A percentile compares a stretch with the other conserved stretches of the same genome.
Conservation (phyloP, 2,888 invertebrate species). For the Metacarcinus magister region DNA sequence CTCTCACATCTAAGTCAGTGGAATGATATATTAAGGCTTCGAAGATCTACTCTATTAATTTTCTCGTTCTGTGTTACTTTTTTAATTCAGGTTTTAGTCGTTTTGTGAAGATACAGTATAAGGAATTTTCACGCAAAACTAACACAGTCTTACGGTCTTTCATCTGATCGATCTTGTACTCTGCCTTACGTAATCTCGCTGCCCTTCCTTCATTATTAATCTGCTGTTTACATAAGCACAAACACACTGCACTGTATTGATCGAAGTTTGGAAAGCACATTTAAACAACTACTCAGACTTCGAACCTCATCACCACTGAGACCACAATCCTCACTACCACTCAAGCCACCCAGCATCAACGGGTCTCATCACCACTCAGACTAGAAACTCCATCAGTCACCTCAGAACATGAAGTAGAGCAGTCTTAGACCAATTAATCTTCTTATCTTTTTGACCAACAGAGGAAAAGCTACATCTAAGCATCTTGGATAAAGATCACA, state of each 20-base stretch:
- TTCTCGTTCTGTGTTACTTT: neutral
- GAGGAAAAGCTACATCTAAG: no score
- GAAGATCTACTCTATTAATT: neutral
- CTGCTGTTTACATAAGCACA: neutral
- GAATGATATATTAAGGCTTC: neutral
- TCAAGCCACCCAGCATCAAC: no score
- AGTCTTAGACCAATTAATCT: no score
- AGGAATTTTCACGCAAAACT: no score
- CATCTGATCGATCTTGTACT: neutral
- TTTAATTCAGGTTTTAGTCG: neutral
- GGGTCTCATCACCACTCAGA: no score
- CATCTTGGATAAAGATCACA: no score
- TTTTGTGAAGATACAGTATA: neutral
- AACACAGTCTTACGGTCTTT: neutral
- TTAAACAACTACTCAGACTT: no score
- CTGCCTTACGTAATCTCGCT: neutral
- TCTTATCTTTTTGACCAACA: no score
- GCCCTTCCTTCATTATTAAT: neutral
- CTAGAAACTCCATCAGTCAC: no score
- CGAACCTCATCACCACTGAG: neutral
- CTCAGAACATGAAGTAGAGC: no score
- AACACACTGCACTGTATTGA: neutral
- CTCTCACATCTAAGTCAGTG: neutral
- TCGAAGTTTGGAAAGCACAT: no score
- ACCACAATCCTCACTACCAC: no score